phyloP scores from a whole-genome alignment of 2,797 vertebrate genomes.

The Salarias fasciatus region DNA sequence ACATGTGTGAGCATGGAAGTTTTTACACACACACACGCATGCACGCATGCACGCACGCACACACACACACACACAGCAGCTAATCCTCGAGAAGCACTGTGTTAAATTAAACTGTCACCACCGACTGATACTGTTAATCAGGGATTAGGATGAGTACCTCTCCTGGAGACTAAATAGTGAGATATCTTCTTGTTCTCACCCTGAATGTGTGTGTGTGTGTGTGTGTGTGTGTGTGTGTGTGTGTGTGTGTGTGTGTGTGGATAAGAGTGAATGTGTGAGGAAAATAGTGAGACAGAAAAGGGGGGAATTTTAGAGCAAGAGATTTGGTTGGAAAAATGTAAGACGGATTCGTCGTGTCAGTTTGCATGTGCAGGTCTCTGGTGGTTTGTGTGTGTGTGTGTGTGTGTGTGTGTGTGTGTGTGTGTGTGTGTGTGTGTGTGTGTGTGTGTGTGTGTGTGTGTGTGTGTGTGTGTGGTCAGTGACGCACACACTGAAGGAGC shows the following conservation, averaged over 20 bases:
- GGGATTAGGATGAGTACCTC: constrained; percentile 76
- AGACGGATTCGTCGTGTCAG: constrained; percentile 6
- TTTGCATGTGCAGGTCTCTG: too few relatives aligned
- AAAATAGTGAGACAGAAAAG: too few relatives aligned
- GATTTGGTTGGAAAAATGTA: constrained; percentile 33
- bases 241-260: constrained; percentile 12
- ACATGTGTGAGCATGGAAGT: constrained; percentile 7
- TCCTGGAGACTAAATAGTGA: constrained; percentile 63
- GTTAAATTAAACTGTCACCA: constrained; percentile 76
- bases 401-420: constrained; percentile 11
- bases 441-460: constrained; percentile 4
- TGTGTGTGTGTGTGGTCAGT: constrained; percentile 11
- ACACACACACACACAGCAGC: constrained; percentile 34
- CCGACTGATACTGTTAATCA: constrained; percentile 75
- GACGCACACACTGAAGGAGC: constrained; percentile 6
- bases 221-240: background rate
- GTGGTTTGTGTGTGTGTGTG: background rate
- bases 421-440: constrained; percentile 6
- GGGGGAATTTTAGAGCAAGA: constrained; percentile 17
- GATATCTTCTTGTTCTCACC: constrained; percentile 34
- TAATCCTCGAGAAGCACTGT: constrained; percentile 69
- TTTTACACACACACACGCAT: constrained; percentile 34
- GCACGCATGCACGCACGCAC: constrained; percentile 32
- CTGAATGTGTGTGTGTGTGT: constrained; percentile 1
- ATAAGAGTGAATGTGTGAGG: background rate